A percentile compares a stretch with the other conserved stretches of the same genome.
Conservation (phyloP, 2,113 vertebrate species). For the Pontoporia blainvillei region DNA sequence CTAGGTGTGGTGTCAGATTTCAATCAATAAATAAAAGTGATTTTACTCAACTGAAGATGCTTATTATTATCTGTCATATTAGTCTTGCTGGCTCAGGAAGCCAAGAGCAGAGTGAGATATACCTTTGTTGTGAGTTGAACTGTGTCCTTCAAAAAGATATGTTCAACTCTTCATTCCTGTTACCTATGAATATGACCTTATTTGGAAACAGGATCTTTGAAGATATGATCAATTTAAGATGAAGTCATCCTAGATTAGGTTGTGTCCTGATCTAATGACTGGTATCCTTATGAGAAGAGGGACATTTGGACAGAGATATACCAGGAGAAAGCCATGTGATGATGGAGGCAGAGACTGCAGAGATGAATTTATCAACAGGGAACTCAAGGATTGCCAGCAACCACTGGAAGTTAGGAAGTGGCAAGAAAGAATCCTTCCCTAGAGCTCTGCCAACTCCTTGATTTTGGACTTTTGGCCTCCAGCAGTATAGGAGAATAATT, state of each 20-base stretch:
- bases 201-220: neutral
- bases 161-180: neutral
- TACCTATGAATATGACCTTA: neutral
- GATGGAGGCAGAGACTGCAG: neutral
- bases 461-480: neutral
- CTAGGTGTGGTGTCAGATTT: neutral
- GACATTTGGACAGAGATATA: neutral
- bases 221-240: neutral
- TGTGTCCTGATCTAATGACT: neutral
- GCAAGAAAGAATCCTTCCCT: neutral
- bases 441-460: neutral
- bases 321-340: neutral
- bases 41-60: neutral
- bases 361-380: neutral
- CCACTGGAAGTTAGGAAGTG: neutral
- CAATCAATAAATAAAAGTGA: neutral
- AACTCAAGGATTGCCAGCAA: neutral
- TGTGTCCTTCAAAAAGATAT: neutral
- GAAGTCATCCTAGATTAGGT: neutral
- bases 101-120: neutral
- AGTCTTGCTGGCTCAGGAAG: neutral
- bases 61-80: neutral
- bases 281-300: neutral
- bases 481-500: neutral
- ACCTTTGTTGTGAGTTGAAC: neutral